Evolutionary conservation across 2,797 vertebrate species (phyloP), one percentile per base, ranked within the genome.

Genomic region (Adelosebastes latens): DNA sequence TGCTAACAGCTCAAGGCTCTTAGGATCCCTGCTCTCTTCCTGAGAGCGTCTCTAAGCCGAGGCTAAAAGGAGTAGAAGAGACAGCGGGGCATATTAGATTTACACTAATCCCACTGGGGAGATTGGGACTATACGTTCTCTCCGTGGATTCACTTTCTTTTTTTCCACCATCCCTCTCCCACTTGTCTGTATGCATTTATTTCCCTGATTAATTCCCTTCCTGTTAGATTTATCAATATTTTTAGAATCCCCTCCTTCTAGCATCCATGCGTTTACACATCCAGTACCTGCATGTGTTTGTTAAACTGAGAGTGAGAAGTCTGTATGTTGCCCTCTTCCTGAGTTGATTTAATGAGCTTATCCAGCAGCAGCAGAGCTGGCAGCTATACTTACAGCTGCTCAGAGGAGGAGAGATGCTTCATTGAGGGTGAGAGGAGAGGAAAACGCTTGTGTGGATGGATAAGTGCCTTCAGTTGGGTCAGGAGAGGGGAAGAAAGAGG

Each of bases 51-150:
- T 82, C 65, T 90, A 91, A 92, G 8, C 77, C 32, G 32, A 77
- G 59, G 83, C 82, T 91, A 81, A 88, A 82, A 88, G 68, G 72
- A 83, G 76, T 59, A 42, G 77, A 87, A 81, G 80, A 88, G 82
- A 83, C 82, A 72, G 81, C 52, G 27, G 79, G 82, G 74, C 64
- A 90, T 85, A 91, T 91, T 89, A 90, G 72, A 89, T 89, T 88
- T 77, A 81, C 80, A 79, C 86, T 92, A 92, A 93, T 91, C 86
- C 90, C 88, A 84, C 75, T 73, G 65, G 84, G 75, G 78, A 86
- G 80, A 84, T 88, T 88, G 70, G 74, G 71, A 89, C 84, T 83
- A 82, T 80, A 89, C 14, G 1, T 83, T 80, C 24, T 79, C 70
- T 75, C 82, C 25, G 10, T 79, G 72, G 87, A 81, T 86, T 76